Percentiles rank a stretch among this genome's conserved stretches.
Conservation (phyloP, 2,797 vertebrate species). For the Acrocephalus scirpaceus region DNA sequence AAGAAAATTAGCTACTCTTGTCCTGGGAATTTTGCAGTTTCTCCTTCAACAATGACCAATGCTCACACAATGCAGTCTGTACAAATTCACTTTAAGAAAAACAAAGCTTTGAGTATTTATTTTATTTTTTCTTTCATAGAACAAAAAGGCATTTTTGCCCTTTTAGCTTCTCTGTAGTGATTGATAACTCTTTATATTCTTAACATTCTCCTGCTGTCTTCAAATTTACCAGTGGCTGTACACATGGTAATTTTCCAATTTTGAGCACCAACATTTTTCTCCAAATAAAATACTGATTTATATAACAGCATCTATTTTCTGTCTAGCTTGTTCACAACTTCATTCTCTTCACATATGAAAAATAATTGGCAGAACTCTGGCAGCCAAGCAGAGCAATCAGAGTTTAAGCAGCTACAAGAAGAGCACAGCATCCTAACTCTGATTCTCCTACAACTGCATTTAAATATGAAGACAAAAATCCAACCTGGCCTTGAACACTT, state of each 20-base stretch:
- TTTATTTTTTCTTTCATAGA: background rate
- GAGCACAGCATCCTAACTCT: background rate
- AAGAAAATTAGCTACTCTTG: background rate
- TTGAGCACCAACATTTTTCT: background rate
- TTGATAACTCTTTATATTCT: background rate
- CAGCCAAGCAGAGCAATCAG: background rate
- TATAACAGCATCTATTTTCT: background rate
- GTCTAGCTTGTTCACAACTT: background rate
- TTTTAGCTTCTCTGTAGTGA: background rate
- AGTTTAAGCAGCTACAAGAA: background rate
- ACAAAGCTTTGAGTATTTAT: background rate
- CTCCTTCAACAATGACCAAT: background rate
- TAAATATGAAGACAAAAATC: background rate
- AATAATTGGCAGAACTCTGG: background rate
- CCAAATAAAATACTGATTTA: background rate
- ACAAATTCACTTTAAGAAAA: background rate
- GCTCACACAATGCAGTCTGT: background rate
- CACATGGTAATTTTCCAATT: fast-evolving
- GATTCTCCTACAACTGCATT: background rate
- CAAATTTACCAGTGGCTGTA: background rate
- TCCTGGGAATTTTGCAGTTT: background rate
- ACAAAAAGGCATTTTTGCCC: background rate
- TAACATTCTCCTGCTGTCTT: background rate
- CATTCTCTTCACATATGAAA: background rate
- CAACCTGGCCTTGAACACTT: background rate